A percentile compares a stretch with the other conserved stretches of the same genome.
These are phyloP conservation scores for Calidris pygmaea DNA, from an alignment of 2,113 vertebrate genomes.

Conservation along the genomic window DNA sequence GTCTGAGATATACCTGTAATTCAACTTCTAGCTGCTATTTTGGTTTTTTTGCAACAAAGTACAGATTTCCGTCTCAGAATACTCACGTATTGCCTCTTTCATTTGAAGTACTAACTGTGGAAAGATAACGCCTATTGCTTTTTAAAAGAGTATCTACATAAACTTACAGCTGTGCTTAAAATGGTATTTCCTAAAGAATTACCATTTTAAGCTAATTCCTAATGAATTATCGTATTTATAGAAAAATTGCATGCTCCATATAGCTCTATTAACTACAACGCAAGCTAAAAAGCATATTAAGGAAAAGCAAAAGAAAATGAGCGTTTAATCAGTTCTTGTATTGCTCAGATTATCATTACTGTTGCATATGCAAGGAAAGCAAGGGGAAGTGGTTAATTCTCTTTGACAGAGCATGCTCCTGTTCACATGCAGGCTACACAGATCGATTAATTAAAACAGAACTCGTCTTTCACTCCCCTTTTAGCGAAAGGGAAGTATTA, in stretches of 20 bases:
- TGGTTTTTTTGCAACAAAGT: not conserved
- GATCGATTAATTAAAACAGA: not conserved
- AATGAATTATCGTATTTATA: not conserved
- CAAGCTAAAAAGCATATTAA: constrained; percentile 35
- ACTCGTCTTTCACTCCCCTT: constrained; percentile 16
- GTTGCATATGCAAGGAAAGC: constrained; percentile 3
- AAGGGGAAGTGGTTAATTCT: constrained; percentile 58
- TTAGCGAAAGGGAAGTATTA: constrained; percentile 42
- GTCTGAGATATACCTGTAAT: not conserved
- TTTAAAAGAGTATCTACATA: not conserved
- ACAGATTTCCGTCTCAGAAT: not conserved
- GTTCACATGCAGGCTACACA: constrained; percentile 75
- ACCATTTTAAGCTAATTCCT: constrained; percentile 33
- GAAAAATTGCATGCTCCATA: constrained; percentile 10
- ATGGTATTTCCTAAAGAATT: not conserved
- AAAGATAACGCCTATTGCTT: not conserved
- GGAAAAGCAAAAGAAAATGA: constrained; percentile 40
- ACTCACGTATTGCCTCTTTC: not conserved
- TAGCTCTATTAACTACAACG: constrained; percentile 25
- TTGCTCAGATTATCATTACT: not conserved
- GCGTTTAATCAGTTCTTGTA: not conserved
- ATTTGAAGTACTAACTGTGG: not conserved
- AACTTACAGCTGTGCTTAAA: not conserved
- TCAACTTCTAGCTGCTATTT: not conserved
- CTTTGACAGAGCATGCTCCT: constrained; percentile 86